Base-by-base conservation (phyloP, 2,888 invertebrate species). In the Unio pictorum region DNA sequence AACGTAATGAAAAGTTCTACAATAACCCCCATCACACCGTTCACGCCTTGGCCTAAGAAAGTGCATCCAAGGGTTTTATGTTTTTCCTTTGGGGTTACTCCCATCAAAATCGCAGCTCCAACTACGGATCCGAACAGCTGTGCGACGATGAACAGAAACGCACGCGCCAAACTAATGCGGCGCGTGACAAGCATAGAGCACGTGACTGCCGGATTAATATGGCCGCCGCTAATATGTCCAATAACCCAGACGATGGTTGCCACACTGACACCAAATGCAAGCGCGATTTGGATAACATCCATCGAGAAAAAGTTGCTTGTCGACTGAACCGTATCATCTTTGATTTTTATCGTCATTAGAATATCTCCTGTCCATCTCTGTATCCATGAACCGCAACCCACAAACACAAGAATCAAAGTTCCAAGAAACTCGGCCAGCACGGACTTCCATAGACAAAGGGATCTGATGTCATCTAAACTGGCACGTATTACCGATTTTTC, bases 41-140 rank as follows among this genome's bases (percentile, higher is more conserved):
- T 91, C 30, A 82, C 61, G 17, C 64, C 71, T 7, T 58, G 30
- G 30, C 68, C 66, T 15, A 74, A 30, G 17, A 72, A 58, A 15
- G 79, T 96, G 45, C 94, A 96, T 28, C 97, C 97, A 66, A 96
- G 96, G 89, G 95, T 95, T 90, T 96, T 96, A 67, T 96, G 96
- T 1, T 64, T 34, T 26, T 20, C 45, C 3, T 59, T 61, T 1
- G 80, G 78, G 1, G 75, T 75, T 34, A 83, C 67, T 1, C 83
- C 83, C 56, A 75, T 77, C 96, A 97, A 93, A 77, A 97, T 93
- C 1, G 96, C 97, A 7, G 97, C 96, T 62, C 97, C 97, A 0
- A 96, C 96, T 81, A 97, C 96, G 30, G 94, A 96, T 34, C 97
- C 97, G 61, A 96, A 95, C 89, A 96, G 95, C 91, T 97, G 97